Base-by-base conservation (phyloP, 2,113 vertebrate genomes). In the Trematomus loennbergii region DNA sequence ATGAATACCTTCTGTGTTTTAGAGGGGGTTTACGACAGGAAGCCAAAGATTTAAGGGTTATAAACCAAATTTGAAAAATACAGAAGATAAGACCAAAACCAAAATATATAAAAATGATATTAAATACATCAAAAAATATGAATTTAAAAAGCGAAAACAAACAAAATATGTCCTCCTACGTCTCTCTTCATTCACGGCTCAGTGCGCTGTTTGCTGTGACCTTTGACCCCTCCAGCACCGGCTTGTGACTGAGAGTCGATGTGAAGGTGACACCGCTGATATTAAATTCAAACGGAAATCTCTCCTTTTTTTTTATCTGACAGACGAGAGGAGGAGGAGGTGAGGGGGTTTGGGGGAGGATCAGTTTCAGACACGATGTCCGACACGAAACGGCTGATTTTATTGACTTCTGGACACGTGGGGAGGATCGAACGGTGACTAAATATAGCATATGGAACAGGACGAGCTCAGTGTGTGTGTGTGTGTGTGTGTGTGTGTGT, bases 281-380 rank as follows among this genome's bases (percentile, higher is more conserved):
- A 72, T 79, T 68, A 83, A 86, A 80, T 18, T 45, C n/a, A 77
- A 72, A 65, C 29, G 0, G 40, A 5, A 36, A 46, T 58, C n/a
- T 20, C 68, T 80, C 78, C 11, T 70, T 75, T 70, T 75, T 86
- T 29, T 75, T 88, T 70, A 81, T 77, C 20, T 10, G 2, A 20
- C 50, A 36, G 59, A 78, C 9, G 12, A 54, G 57, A 75, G 68
- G 22, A 78, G 9, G 53, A 9, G 12, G 53, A 40, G 49, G 49
- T 20, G 62, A 0, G 9, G 40, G 20, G 40, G 62, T 60, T 60
- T 17, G 22, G 25, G 18, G 76, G 43, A 3, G 73, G 85, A 89
- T 91, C 89, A 81, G 75, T 81, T 91, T 91, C 86, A 78, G 87
- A 89, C 85, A 87, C 8, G 48, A 88, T 92, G 91, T 92, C 89